Evolutionary conservation across 2,888 invertebrate genomes (phyloP), one percentile per base, ranked within the genome.

Genomic region (Pomacea canaliculata): DNA sequence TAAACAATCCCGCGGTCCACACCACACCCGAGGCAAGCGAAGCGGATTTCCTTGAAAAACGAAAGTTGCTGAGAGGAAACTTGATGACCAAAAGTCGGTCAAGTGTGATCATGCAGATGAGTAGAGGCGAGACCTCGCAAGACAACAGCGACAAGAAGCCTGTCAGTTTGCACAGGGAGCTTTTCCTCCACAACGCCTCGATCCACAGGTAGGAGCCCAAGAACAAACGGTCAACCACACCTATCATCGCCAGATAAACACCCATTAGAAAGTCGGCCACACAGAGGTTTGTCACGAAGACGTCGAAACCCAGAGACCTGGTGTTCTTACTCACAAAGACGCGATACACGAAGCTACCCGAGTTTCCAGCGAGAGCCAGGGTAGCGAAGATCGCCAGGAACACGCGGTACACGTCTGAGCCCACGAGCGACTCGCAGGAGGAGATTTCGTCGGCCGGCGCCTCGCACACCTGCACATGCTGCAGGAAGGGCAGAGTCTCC

Each of bases 251-350:
- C 59, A 79, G 51, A 48, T 79, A 76, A 19, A 79, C 27, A 0
- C 79, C 79, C 79, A 79, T 79, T n/a, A 79, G 60, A 37, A 74
- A 71, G 27, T 79, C 79, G 1, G 77, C 71, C 0, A 69, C 72
- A 27, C 71, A 74, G 23, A 79, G 67, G 23, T 76, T 73, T 8
- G 71, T 51, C 23, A 79, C 63, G 46, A 79, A 71, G 23, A 75
- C 56, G 56, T 66, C 71, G 46, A 76, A 77, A 0, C 51, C 68
- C 19, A 71, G 27, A 1, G 60, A n/a, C 13, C 27, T n/a, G 0
- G 27, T n/a, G 1, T 49, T 27, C 75, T 86, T 81, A 75, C 87
- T 59, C 5, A 62, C 19, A 62, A 74, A 68, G n/a, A 77, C 27
- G 19, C 76, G 65, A 56, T 76, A 68, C 49, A 74, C 56, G 23